Conservation (phyloP, 2,113 vertebrate species). For the Artemisiospiza belli region DNA sequence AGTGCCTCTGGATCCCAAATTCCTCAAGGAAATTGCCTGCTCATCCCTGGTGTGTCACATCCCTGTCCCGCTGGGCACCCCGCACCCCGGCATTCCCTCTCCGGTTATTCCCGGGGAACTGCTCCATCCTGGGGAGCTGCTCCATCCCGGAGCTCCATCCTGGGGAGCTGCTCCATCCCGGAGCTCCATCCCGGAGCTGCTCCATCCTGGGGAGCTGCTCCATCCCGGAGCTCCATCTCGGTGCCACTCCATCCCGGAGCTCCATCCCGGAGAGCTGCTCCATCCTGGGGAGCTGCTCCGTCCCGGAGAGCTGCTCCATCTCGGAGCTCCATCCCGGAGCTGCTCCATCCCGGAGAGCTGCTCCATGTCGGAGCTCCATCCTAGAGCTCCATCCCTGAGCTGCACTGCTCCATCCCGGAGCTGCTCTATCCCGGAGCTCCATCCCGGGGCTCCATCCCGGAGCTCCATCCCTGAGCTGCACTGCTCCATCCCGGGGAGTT, state of each 20-base stretch:
- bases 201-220: neutral
- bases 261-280: neutral
- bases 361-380: neutral
- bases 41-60: conserved; percentile 8
- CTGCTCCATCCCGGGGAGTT: no score
- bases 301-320: neutral
- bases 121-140: neutral
- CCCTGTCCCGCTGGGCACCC: conserved; percentile 1
- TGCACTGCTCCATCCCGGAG: neutral
- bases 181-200: neutral
- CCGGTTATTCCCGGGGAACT: accelerated
- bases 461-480: neutral
- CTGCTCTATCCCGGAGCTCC: neutral
- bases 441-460: neutral
- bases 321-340: neutral
- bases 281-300: neutral
- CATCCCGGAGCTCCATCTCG: neutral
- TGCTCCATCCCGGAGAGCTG: neutral
- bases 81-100: neutral
- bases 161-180: no score
- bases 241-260: neutral
- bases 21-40: neutral
- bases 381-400: neutral
- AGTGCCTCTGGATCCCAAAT: neutral
- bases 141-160: no score